phyloP scores from a whole-genome alignment of 2,113 vertebrate genomes.

The Asarcornis scutulata region DNA sequence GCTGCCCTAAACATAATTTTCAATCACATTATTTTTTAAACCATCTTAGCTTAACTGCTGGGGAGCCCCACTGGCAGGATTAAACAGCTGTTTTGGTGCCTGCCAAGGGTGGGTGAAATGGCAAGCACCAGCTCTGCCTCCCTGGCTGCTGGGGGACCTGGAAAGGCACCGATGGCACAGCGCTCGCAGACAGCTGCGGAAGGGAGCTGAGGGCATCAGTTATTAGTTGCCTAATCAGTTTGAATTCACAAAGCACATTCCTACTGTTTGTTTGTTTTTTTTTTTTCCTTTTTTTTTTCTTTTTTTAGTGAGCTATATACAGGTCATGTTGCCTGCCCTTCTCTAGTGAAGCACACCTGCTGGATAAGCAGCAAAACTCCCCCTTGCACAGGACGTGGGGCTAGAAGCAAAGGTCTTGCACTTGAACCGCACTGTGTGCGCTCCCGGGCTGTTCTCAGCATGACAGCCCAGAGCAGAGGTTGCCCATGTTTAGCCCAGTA shows the following conservation, averaged over 20 bases:
- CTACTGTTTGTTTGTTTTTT: not conserved
- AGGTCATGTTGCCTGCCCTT: not conserved
- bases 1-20: not conserved
- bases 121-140: constrained; percentile 18
- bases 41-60: not conserved
- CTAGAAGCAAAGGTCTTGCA: not conserved
- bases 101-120: constrained; percentile 41
- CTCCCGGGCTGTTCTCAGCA: not conserved
- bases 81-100: constrained; percentile 36
- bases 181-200: not conserved
- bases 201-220: not conserved
- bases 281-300: not conserved
- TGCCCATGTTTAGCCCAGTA: not conserved
- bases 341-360: not conserved
- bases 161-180: not conserved
- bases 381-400: not conserved
- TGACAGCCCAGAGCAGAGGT: not conserved
- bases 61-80: not conserved
- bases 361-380: not conserved
- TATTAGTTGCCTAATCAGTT: constrained; percentile 16
- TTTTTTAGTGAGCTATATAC: not conserved
- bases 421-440: not conserved
- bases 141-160: not conserved
- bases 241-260: constrained; percentile 2
- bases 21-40: not conserved